Percentiles rank a stretch among this genome's conserved stretches.
Conservation (phyloP, 2,888 invertebrate genomes). For the Entomobrya proxima region DNA sequence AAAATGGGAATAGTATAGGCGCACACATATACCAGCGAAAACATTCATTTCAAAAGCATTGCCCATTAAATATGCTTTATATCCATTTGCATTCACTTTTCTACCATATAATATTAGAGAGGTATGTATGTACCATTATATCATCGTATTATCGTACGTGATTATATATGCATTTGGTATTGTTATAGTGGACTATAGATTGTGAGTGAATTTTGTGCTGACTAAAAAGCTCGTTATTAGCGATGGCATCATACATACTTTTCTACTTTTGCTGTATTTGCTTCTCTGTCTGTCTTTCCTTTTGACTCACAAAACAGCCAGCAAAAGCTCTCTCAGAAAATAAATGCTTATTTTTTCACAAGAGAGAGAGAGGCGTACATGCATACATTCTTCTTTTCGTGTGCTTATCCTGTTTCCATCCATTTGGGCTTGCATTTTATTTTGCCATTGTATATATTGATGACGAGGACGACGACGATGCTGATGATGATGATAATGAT, state of each 20-base stretch:
- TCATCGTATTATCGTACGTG: conserved; percentile 30
- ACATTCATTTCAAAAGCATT: conserved; percentile 16
- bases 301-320: neutral
- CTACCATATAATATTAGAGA: neutral
- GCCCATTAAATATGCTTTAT: conserved; percentile 4
- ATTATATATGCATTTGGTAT: conserved; percentile 33
- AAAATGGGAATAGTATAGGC: conserved; percentile 21
- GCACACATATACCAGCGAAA: neutral
- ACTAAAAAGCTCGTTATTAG: conserved; percentile 52
- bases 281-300: neutral
- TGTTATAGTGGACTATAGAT: neutral
- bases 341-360: conserved; percentile 44
- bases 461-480: conserved; percentile 40
- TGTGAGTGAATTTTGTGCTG: conserved; percentile 53
- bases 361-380: conserved; percentile 28
- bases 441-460: conserved; percentile 51
- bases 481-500: conserved; percentile 42
- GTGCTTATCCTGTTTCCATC: conserved; percentile 51
- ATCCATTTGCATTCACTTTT: conserved; percentile 43
- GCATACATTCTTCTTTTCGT: neutral
- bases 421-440: conserved; percentile 47
- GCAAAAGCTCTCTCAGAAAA: neutral
- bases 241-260: conserved; percentile 47
- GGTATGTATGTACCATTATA: neutral
- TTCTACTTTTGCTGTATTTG: neutral